phyloP scores from a whole-genome alignment of 2,888 invertebrate species.

The Calliphora vomitoria region DNA sequence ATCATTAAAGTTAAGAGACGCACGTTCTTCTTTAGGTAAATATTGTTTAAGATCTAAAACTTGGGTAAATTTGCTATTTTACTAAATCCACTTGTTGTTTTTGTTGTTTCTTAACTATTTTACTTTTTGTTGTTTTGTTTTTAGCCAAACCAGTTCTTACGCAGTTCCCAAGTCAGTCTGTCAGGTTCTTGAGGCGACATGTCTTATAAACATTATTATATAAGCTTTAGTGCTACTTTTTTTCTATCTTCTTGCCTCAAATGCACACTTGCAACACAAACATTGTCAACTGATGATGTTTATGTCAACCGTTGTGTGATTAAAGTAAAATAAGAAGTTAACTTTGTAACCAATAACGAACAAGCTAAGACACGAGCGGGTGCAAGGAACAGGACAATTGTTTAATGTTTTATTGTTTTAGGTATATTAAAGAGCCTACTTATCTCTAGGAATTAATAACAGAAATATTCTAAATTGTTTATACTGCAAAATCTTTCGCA shows the following conservation, averaged over 20 bases:
- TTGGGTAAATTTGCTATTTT: slow-evolving; percentile 51
- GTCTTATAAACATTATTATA: slow-evolving; percentile 54
- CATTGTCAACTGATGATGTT: slow-evolving; percentile 60
- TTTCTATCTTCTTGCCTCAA: slow-evolving; percentile 5
- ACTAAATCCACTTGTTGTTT: slow-evolving; percentile 37
- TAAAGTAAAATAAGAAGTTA: slow-evolving; percentile 29
- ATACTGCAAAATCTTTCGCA: too few relatives aligned
- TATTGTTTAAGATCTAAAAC: slow-evolving; percentile 64
- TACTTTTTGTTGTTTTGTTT: neutral
- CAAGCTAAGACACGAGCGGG: neutral
- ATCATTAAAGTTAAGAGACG: slow-evolving; percentile 67
- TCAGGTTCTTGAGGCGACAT: slow-evolving; percentile 54
- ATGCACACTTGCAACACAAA: slow-evolving; percentile 40
- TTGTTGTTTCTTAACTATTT: slow-evolving; percentile 8
- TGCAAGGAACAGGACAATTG: neutral
- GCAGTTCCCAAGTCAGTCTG: slow-evolving; percentile 59
- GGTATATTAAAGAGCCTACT: neutral
- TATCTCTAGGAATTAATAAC: too few relatives aligned
- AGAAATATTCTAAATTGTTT: too few relatives aligned
- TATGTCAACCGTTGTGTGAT: slow-evolving; percentile 43
- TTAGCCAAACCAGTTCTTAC: slow-evolving; percentile 51
- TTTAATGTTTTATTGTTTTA: neutral
- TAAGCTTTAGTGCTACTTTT: slow-evolving; percentile 13
- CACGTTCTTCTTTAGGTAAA: slow-evolving; percentile 68
- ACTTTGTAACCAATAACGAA: slow-evolving; percentile 1